Evolutionary conservation across 2,797 vertebrate species (phyloP).

Genomic region (Sebastes iracundus): DNA sequence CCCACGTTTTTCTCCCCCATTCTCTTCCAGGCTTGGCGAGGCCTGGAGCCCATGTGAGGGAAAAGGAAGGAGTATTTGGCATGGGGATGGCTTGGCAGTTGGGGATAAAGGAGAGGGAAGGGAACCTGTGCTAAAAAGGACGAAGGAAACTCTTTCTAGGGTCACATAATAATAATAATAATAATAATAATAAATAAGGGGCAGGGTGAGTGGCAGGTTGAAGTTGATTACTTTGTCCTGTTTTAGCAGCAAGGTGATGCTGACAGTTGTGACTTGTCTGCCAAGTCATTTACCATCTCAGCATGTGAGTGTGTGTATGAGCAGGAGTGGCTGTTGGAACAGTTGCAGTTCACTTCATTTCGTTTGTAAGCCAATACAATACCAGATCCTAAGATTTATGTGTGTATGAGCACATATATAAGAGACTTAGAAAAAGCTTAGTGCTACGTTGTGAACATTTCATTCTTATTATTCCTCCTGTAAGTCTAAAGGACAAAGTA

Average conservation of each 20-base stretch:
- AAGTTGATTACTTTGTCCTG: slow-evolving; percentile 17
- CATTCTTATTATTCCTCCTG: not conserved
- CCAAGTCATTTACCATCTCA: slow-evolving; percentile 10
- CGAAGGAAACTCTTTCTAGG: not conserved
- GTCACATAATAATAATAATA: not conserved
- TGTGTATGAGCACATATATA: not conserved
- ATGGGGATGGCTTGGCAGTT: slow-evolving; percentile 15
- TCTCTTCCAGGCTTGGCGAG: slow-evolving; percentile 20
- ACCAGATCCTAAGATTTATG: not conserved
- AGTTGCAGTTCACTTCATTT: not conserved
- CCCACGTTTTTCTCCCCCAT: not conserved
- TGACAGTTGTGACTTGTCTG: slow-evolving; percentile 28
- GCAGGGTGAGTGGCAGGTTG: not conserved
- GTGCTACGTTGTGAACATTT: not conserved
- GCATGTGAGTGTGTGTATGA: not conserved
- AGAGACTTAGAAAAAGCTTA: not conserved
- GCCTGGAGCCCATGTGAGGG: slow-evolving; percentile 7
- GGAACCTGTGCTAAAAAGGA: not conserved
- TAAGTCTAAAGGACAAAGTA: not conserved
- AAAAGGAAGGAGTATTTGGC: slow-evolving; percentile 18
- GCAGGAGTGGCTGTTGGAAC: not conserved
- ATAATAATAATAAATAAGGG: not conserved
- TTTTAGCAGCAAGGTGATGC: slow-evolving; percentile 37
- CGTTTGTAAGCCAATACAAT: not conserved
- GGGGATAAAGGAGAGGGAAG: slow-evolving; percentile 6